Conservation (phyloP, 2,888 invertebrate genomes). For the Athripsodes cinereus region DNA sequence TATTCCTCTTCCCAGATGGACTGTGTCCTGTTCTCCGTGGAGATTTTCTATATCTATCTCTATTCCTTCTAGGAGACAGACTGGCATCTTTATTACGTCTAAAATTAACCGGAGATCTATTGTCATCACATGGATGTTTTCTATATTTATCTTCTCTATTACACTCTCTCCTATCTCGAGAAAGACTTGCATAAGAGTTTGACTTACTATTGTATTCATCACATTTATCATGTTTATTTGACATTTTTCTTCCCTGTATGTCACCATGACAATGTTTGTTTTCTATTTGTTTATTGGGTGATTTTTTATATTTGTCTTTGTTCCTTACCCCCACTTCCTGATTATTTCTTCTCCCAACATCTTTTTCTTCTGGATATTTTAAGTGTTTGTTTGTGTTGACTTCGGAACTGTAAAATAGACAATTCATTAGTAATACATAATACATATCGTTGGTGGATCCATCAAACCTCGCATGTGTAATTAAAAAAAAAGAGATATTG, state of each 20-base stretch:
- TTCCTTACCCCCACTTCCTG: background rate
- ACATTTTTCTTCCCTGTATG: background rate
- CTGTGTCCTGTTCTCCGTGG: conserved; percentile 31
- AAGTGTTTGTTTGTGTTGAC: too few relatives aligned
- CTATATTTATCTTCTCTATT: conserved; percentile 32
- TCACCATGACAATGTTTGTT: background rate
- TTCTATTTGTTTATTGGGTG: background rate
- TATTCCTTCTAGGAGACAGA: conserved; percentile 22
- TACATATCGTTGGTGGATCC: too few relatives aligned
- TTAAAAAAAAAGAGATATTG: too few relatives aligned
- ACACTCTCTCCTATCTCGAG: conserved; percentile 27
- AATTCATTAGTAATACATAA: too few relatives aligned
- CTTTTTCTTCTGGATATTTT: conserved; percentile 23
- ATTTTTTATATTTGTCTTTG: background rate
- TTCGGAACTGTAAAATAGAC: too few relatives aligned
- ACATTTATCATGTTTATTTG: background rate
- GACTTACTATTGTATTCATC: conserved; percentile 15
- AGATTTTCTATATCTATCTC: conserved; percentile 17
- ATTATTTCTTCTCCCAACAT: conserved; percentile 25
- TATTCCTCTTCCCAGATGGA: conserved; percentile 29
- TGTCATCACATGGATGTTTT: conserved; percentile 29
- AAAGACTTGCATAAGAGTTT: conserved; percentile 22
- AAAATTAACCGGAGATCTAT: conserved; percentile 21
- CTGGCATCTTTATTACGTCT: conserved; percentile 17
- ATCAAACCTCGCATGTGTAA: too few relatives aligned